These are phyloP conservation scores for Sisyra terminalis DNA, from an alignment of 2,888 invertebrate species.

Conservation along the genomic window DNA sequence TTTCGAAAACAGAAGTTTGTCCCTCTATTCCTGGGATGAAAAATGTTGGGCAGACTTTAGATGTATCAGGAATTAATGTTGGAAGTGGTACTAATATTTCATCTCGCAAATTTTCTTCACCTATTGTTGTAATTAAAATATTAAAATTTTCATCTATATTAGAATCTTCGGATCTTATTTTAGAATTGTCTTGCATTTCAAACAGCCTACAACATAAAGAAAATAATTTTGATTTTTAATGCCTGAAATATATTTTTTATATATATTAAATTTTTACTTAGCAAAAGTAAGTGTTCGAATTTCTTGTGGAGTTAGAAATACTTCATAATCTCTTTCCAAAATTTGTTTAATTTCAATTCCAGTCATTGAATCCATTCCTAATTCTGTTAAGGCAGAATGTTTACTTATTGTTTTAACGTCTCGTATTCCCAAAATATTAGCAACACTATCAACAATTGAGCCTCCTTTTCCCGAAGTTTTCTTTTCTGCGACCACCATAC, in stretches of 20 bases:
- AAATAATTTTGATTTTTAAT: neutral
- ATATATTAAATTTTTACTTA: neutral
- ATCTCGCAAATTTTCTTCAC: constrained; percentile 35
- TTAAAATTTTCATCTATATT: constrained; percentile 19
- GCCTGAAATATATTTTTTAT: neutral
- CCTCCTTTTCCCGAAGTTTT: constrained; percentile 34
- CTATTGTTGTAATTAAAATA: constrained; percentile 39
- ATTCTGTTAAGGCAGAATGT: constrained; percentile 34
- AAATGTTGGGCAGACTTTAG: constrained; percentile 27
- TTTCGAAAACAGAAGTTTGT: constrained; percentile 33
- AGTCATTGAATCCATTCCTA: constrained; percentile 58
- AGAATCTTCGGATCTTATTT: neutral
- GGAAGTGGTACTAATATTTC: constrained; percentile 35
- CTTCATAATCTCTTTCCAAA: constrained; percentile 41
- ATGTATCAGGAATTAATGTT: constrained; percentile 8
- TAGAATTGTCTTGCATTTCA: constrained; percentile 15
- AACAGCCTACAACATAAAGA: constrained; percentile 18
- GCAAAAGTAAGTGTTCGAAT: neutral
- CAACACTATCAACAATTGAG: constrained; percentile 24
- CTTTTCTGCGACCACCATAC: constrained; percentile 81
- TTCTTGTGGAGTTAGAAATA: constrained; percentile 36
- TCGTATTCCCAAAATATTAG: constrained; percentile 13
- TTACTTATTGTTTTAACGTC: constrained; percentile 21
- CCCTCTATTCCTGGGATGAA: constrained; percentile 56
- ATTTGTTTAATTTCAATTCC: constrained; percentile 52